Percentiles rank a stretch among this genome's conserved stretches.
phyloP scores from a whole-genome alignment of 2,888 invertebrate genomes.

The Harpalus rufipes region DNA sequence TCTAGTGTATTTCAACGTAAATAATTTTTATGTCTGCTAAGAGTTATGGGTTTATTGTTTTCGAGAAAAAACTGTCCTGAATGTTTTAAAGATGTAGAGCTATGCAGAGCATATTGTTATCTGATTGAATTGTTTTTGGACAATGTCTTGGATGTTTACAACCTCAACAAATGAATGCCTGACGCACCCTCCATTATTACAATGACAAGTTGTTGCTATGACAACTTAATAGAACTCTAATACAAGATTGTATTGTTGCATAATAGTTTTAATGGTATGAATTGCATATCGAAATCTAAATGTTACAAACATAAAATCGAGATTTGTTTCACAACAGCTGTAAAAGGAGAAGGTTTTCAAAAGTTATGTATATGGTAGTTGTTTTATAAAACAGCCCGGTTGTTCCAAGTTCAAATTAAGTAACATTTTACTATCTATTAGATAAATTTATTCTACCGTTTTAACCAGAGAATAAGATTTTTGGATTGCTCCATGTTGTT shows the following conservation, averaged over 20 bases:
- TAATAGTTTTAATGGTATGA: background rate
- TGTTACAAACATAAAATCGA: no score
- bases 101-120: conserved; percentile 50
- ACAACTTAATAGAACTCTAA: conserved; percentile 48
- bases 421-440: no score
- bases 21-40: conserved; percentile 49
- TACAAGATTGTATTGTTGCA: background rate
- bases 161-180: conserved; percentile 33
- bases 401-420: no score
- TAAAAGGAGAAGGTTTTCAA: no score
- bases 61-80: conserved; percentile 43
- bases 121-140: conserved; percentile 25
- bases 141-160: conserved; percentile 26
- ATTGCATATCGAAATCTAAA: no score
- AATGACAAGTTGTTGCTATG: conserved; percentile 58
- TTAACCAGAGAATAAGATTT: no score
- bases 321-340: no score
- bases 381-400: no score
- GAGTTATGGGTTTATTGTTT: conserved; percentile 60
- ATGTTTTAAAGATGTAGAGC: conserved; percentile 5
- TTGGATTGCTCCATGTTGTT: no score
- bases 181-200: conserved; percentile 47
- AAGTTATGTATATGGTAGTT: no score
- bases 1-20: conserved; percentile 50
- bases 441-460: no score